Percentiles rank a stretch among this genome's conserved stretches.
Evolutionary conservation across 2,113 vertebrate genomes (phyloP).

Genomic region (Podarcis cretensis): DNA sequence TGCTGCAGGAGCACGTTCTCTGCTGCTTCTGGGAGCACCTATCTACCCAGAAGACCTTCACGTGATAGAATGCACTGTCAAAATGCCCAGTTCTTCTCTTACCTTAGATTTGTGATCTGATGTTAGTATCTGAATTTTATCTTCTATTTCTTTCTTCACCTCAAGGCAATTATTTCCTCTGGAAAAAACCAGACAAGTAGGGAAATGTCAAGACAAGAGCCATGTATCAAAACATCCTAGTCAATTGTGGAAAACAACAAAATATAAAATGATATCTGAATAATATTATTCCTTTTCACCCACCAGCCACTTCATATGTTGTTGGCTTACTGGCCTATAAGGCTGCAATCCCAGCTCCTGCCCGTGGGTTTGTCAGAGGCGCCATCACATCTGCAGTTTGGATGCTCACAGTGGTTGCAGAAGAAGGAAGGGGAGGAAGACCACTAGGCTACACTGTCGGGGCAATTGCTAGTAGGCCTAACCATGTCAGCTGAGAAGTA

Average conservation of each 20-base stretch:
- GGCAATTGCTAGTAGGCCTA: too few relatives aligned
- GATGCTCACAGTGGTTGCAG: too few relatives aligned
- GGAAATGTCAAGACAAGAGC: constrained; percentile 63
- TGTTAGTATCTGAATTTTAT: constrained; percentile 91
- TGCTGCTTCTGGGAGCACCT: constrained; percentile 51
- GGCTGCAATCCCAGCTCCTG: constrained; percentile 8
- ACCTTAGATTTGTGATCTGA: constrained; percentile 98
- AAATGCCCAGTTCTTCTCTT: constrained; percentile 67
- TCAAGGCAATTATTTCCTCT: constrained; percentile 97
- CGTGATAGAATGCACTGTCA: constrained; percentile 1
- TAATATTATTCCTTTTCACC: constrained; percentile 60
- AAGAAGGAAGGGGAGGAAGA: too few relatives aligned
- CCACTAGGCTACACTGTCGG: too few relatives aligned
- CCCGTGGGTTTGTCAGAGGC: too few relatives aligned
- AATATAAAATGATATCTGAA: constrained; percentile 52
- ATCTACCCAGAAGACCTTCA: neutral
- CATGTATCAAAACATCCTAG: constrained; percentile 71
- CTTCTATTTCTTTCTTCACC: constrained; percentile 97
- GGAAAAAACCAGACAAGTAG: constrained; percentile 33
- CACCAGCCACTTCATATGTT: constrained; percentile 71
- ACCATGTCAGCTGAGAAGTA: too few relatives aligned
- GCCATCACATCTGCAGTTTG: too few relatives aligned
- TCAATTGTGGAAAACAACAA: constrained; percentile 68
- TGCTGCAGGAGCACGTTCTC: neutral
- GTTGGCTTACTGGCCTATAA: constrained; percentile 61